Conservation (phyloP, 2,797 vertebrate species). For the Rhabdophis nuchalis region DNA sequence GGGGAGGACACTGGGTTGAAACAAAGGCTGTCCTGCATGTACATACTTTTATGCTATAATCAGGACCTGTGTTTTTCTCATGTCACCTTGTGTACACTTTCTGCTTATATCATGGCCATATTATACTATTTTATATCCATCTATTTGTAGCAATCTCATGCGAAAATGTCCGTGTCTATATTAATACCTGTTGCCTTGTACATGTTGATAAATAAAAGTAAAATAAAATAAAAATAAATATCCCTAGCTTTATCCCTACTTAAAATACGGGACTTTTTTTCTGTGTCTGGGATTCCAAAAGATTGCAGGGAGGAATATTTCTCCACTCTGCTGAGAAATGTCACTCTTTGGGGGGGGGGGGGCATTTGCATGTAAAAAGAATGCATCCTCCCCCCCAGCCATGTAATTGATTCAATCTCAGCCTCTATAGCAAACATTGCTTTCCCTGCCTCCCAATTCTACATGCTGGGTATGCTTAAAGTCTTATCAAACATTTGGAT, state of each 20-base stretch:
- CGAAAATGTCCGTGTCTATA: too few species aligned
- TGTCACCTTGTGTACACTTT: not conserved
- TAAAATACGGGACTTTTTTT: not conserved
- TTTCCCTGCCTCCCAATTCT: not conserved
- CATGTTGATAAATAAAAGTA: too few species aligned
- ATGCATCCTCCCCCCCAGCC: not conserved
- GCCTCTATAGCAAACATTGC: not conserved
- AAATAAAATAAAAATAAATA: too few species aligned
- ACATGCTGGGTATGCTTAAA: not conserved
- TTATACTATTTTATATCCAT: too few species aligned
- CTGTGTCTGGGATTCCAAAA: not conserved
- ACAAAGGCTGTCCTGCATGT: not conserved
- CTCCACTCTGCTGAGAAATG: not conserved
- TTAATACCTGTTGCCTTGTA: too few species aligned
- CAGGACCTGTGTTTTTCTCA: not conserved
- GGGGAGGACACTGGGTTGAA: not conserved
- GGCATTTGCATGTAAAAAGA: not conserved
- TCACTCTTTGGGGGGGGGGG: too few species aligned
- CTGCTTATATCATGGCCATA: not conserved
- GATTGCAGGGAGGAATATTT: not conserved
- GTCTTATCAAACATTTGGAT: not conserved
- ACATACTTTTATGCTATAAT: not conserved
- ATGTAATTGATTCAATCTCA: not conserved
- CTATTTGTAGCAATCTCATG: too few species aligned
- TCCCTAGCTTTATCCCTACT: not conserved